Evolutionary conservation across 1,140 invertebrate genomes (phyloP).

Genomic region (Planococcus citri): DNA sequence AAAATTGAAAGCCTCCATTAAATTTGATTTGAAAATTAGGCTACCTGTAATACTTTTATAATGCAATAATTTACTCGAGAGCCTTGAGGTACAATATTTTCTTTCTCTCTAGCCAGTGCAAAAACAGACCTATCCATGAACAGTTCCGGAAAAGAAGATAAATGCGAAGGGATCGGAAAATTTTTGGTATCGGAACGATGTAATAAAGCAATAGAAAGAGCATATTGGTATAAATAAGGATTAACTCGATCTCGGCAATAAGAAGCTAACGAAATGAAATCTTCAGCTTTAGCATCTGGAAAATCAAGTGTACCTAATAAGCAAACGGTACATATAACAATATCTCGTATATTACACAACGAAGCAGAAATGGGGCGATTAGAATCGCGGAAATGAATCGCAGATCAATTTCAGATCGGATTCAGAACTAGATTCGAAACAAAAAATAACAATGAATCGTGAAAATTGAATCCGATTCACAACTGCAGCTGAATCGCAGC

Average conservation of each 20-base stretch:
- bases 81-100: constrained; percentile 47
- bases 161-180: constrained; percentile 51
- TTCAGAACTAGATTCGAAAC: too few species aligned
- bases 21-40: too few species aligned
- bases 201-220: constrained; percentile 55
- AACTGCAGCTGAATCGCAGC: too few species aligned
- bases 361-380: not conserved
- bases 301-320: not conserved
- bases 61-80: constrained; percentile 40
- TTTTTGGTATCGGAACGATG: constrained; percentile 61
- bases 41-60: too few species aligned
- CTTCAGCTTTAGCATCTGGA: constrained; percentile 13
- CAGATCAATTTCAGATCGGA: too few species aligned
- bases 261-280: constrained; percentile 31
- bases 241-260: constrained; percentile 61
- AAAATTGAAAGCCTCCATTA: too few species aligned
- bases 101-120: constrained; percentile 49
- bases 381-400: too few species aligned
- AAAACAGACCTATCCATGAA: constrained; percentile 60
- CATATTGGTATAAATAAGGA: constrained; percentile 60
- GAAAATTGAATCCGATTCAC: too few species aligned
- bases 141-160: constrained; percentile 62
- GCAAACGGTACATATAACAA: not conserved
- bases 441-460: too few species aligned
- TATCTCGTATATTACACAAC: not conserved